Evolutionary conservation across 2,888 invertebrate genomes (phyloP).

Genomic region (Orthosia incerta): DNA sequence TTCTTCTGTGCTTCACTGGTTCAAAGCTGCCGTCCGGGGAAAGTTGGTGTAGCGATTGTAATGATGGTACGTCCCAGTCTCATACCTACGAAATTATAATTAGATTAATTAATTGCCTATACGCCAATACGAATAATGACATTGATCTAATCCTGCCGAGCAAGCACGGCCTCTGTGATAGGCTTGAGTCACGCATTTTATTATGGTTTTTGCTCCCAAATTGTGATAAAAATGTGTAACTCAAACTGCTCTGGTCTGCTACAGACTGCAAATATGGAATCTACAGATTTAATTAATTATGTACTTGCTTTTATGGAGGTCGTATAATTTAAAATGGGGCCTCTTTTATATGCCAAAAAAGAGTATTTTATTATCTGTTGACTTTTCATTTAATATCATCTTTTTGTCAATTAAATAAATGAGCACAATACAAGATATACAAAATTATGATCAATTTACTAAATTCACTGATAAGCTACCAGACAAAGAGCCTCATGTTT

Average conservation of each 20-base stretch:
- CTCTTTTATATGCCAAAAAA: not conserved
- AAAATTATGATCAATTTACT: slow-evolving; percentile 78
- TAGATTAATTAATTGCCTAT: not conserved
- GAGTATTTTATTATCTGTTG: not conserved
- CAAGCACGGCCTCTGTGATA: too few species aligned
- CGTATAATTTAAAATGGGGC: not conserved
- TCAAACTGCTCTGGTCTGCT: too few species aligned
- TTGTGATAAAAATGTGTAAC: too few species aligned
- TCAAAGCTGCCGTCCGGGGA: slow-evolving; percentile 92
- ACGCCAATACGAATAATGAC: not conserved
- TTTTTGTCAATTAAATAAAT: slow-evolving; percentile 9
- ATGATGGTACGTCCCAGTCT: slow-evolving; percentile 92
- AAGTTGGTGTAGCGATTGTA: slow-evolving; percentile 98
- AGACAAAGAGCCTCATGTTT: slow-evolving; percentile 74
- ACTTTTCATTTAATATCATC: not conserved
- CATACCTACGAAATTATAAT: not conserved
- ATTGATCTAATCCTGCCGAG: too few species aligned
- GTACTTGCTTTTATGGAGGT: not conserved
- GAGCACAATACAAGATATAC: slow-evolving; percentile 69
- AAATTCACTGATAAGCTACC: slow-evolving; percentile 74
- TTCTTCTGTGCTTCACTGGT: slow-evolving; percentile 92
- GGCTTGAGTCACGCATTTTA: too few species aligned
- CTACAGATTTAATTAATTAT: not conserved
- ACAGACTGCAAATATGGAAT: not conserved
- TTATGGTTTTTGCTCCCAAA: too few species aligned